A percentile compares a stretch with the other conserved stretches of the same genome.
Evolutionary conservation across 2,797 vertebrate genomes (phyloP).

Genomic region (Liparis tanakae): DNA sequence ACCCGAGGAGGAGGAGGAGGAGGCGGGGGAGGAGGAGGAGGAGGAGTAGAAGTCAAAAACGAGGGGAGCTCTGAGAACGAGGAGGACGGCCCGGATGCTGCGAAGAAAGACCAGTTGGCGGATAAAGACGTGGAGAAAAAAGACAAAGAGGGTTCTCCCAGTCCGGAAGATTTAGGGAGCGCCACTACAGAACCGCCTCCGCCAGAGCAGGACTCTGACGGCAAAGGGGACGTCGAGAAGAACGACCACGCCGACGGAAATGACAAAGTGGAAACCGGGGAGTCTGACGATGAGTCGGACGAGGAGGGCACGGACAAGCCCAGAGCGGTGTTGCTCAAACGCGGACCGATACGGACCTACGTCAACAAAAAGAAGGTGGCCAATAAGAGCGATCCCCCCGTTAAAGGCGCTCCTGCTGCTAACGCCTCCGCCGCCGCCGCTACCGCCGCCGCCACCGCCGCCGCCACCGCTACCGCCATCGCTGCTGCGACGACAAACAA

Average conservation of each 20-base stretch:
- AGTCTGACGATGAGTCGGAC: conserved; percentile 57
- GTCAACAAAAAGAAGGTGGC: conserved; percentile 75
- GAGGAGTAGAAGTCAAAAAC: conserved; percentile 60
- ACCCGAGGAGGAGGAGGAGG: conserved; percentile 8
- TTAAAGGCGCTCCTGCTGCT: conserved; percentile 31
- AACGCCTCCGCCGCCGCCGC: not conserved
- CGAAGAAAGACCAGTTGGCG: conserved; percentile 15
- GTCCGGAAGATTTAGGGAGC: conserved; percentile 62
- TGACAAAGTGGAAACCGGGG: conserved; percentile 23
- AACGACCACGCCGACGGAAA: conserved; percentile 62
- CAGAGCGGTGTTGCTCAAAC: conserved; percentile 48
- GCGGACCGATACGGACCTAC: conserved; percentile 75
- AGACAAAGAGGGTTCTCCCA: conserved; percentile 58
- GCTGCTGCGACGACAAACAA: conserved; percentile 43
- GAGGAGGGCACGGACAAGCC: conserved; percentile 70
- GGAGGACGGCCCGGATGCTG: conserved; percentile 61
- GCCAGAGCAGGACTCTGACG: conserved; percentile 59
- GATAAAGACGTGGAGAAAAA: conserved; percentile 55
- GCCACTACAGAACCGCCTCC: conserved; percentile 56
- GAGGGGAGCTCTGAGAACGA: conserved; percentile 84
- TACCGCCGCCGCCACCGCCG: not conserved
- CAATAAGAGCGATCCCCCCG: conserved; percentile 61
- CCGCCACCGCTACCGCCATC: too few relatives aligned
- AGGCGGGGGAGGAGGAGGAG: not conserved
- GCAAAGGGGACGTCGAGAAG: conserved; percentile 63